Base-by-base conservation (phyloP, 1,140 invertebrate species). In the Musca vetustissima region DNA sequence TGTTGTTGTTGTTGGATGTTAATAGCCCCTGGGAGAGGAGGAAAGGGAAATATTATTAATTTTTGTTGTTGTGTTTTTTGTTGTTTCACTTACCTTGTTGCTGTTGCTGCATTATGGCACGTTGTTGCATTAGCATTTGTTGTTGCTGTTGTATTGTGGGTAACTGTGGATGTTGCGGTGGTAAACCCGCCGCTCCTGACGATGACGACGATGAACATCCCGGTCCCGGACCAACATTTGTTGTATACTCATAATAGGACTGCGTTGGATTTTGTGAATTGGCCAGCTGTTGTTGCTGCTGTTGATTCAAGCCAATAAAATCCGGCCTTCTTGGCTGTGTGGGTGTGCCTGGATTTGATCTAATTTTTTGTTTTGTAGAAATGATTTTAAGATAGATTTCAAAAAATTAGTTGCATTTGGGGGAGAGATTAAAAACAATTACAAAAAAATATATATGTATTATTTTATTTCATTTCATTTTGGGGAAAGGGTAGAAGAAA, bases 291-390 rank as follows among this genome's bases (percentile, higher is more conserved):
- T 81, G 84, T 81, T 82, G 77, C 75, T 74, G 72, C 73, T 79
- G 32, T 68, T 66, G 73, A 66, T 83, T 86, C 24, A 84, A 91
- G 68, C 91, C 89, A 76, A 94, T 93, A 84, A 94, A 94, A 81
- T 94, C 92, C 9, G 92, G 92, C 68, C 93, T 87, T 76, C 92
- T 87, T 57, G 91, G 89, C 85, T 93, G 92, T 71, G 93, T 95
- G 72, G 93, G 93, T 71, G 93, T 94, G 76, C 92, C 92, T 67
- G 93, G 93, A 84, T 94, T 94, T 64, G 93, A 94, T 87, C 92
- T 94, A 87, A 32, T 28, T 59, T 36, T 61, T 4, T 19, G 17
- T 43, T 43, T 43, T 43, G 11, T 8, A 61, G 9, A 61, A 43
- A 19, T n/a, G n/a, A n/a, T n/a, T n/a, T n/a, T n/a, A n/a, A n/a